Evolutionary conservation across 2,797 vertebrate genomes (phyloP).

Genomic region (Psittacula echo): DNA sequence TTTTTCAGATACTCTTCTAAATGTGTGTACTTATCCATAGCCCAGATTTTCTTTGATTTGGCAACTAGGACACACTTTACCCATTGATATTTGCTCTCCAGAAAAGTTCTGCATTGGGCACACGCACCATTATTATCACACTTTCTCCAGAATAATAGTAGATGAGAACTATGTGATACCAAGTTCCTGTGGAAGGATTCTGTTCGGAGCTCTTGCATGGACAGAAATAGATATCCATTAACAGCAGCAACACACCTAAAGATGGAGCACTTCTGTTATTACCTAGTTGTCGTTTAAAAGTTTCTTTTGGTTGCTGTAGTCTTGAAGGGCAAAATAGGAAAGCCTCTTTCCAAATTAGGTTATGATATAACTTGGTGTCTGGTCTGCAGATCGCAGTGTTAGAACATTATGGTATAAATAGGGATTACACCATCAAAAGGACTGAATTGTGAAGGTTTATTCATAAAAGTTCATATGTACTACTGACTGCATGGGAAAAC

Average conservation of each 20-base stretch:
- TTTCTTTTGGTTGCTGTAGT: neutral
- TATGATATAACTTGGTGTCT: neutral
- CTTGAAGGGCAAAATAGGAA: neutral
- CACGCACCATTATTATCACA: neutral
- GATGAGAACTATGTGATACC: neutral
- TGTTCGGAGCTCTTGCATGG: neutral
- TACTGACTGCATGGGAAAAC: neutral
- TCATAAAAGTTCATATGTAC: neutral
- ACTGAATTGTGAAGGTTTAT: neutral
- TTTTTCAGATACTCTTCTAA: neutral
- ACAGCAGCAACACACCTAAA: neutral
- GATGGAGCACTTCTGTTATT: neutral
- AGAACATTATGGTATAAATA: neutral
- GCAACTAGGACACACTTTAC: neutral
- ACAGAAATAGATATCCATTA: neutral
- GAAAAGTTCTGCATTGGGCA: neutral
- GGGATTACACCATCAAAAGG: neutral
- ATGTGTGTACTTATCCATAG: neutral
- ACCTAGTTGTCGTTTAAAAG: neutral
- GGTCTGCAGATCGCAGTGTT: neutral
- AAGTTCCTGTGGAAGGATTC: neutral
- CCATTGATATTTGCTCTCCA: neutral
- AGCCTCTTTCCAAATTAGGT: neutral
- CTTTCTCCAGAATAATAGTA: neutral
- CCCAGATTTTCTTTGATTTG: neutral